These are phyloP conservation scores for Hipparchia semele DNA, from an alignment of 2,888 invertebrate species.

Conservation along the genomic window DNA sequence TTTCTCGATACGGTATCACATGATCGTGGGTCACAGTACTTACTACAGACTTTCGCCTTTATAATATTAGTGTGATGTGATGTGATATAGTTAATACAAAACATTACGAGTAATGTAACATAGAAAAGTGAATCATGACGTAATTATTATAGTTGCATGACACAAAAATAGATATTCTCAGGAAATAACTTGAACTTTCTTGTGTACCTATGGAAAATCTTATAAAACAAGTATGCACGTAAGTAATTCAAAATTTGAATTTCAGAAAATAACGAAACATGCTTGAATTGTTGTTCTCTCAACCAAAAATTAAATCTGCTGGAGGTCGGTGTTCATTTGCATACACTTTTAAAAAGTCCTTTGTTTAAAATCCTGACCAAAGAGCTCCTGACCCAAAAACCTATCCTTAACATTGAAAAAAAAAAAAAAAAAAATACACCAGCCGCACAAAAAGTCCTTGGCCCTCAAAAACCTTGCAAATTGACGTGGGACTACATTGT, in stretches of 20 bases:
- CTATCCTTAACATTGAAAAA: constrained; percentile 40
- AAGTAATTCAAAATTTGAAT: constrained; percentile 1
- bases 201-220: neutral
- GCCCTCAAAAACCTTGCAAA: constrained; percentile 39
- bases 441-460: constrained; percentile 33
- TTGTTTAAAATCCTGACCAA: constrained; percentile 20
- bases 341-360: constrained; percentile 23
- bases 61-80: too few relatives aligned
- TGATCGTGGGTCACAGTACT: too few relatives aligned
- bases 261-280: constrained; percentile 1
- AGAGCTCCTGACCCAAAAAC: constrained; percentile 31
- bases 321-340: constrained; percentile 5
- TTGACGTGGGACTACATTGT: constrained; percentile 39
- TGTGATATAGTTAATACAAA: too few relatives aligned
- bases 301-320: neutral
- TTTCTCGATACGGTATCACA: neutral
- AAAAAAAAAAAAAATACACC: constrained; percentile 35
- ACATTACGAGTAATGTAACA: too few relatives aligned
- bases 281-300: neutral
- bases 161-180: too few relatives aligned
- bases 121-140: too few relatives aligned
- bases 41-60: too few relatives aligned
- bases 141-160: too few relatives aligned
- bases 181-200: too few relatives aligned
- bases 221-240: neutral